Evolutionary conservation across 2,888 invertebrate species (phyloP).

Genomic region (Drymonia ruficornis): DNA sequence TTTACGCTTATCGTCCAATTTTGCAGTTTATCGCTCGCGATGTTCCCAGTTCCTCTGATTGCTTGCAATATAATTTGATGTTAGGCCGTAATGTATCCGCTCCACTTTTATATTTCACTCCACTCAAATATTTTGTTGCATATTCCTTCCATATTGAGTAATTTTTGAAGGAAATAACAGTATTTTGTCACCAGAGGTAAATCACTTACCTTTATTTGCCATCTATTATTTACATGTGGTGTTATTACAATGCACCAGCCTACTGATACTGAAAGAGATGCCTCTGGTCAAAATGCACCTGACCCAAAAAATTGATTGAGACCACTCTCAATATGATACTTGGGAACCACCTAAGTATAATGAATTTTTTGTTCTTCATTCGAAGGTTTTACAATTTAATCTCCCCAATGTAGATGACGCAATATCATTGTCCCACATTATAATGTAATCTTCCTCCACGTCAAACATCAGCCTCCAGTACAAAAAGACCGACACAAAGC

Average conservation of each 20-base stretch:
- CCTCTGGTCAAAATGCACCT: too few relatives aligned
- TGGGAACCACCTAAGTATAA: too few relatives aligned
- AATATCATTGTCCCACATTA: background rate
- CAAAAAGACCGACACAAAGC: constrained; percentile 33
- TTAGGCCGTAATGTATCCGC: constrained; percentile 50
- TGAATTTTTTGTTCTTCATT: background rate
- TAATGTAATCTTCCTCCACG: background rate
- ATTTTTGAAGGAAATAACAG: too few relatives aligned
- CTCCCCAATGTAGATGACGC: background rate
- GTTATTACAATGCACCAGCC: too few relatives aligned
- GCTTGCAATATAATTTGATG: constrained; percentile 46
- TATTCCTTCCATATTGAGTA: background rate
- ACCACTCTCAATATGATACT: too few relatives aligned
- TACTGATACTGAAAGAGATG: too few relatives aligned
- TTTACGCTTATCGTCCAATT: constrained; percentile 58
- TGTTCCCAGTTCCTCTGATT: constrained; percentile 52
- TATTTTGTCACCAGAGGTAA: too few relatives aligned
- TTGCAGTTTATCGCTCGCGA: constrained; percentile 56
- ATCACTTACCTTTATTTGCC: too few relatives aligned
- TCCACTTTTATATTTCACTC: constrained; percentile 37
- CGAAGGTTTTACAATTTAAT: background rate
- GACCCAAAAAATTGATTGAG: too few relatives aligned
- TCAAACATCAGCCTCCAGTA: constrained; percentile 11
- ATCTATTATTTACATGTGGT: too few relatives aligned
- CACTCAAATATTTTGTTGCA: constrained; percentile 27